phyloP scores from a whole-genome alignment of 2,113 vertebrate species.

The Taxidea taxus region DNA sequence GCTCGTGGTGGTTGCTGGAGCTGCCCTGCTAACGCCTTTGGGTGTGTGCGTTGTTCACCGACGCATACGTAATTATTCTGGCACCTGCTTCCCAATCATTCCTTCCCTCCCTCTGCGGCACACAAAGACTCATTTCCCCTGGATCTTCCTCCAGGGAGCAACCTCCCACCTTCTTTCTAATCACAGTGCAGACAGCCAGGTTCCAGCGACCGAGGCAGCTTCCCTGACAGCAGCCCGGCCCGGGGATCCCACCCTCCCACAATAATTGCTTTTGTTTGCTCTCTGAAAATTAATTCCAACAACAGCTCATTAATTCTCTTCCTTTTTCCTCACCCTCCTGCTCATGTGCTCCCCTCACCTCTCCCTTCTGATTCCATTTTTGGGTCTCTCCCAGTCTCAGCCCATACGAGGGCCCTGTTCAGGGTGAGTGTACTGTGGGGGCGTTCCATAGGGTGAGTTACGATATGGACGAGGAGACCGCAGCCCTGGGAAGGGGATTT shows the following conservation, averaged over 20 bases:
- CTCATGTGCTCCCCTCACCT: neutral
- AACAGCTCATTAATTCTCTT: neutral
- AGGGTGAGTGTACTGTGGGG: neutral
- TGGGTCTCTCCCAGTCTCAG: neutral
- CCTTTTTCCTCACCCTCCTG: neutral
- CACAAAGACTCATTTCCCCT: fast-evolving
- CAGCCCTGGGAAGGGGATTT: neutral
- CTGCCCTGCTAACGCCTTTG: neutral
- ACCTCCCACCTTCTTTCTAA: neutral
- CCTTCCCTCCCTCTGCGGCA: neutral
- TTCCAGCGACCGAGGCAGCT: neutral
- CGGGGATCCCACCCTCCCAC: neutral
- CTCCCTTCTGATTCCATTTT: neutral
- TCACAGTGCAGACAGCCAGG: neutral
- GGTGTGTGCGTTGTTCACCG: neutral
- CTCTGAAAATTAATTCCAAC: slow-evolving; percentile 42
- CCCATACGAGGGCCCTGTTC: neutral
- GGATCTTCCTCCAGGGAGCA: neutral
- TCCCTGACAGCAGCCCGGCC: neutral
- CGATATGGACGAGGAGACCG: neutral
- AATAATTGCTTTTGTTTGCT: slow-evolving; percentile 17
- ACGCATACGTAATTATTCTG: neutral
- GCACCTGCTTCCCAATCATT: neutral
- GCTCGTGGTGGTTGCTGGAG: neutral
- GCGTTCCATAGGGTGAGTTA: neutral